These are phyloP conservation scores for Malacoctenus gilli DNA, from an alignment of 2,797 vertebrate species.

Conservation along the genomic window DNA sequence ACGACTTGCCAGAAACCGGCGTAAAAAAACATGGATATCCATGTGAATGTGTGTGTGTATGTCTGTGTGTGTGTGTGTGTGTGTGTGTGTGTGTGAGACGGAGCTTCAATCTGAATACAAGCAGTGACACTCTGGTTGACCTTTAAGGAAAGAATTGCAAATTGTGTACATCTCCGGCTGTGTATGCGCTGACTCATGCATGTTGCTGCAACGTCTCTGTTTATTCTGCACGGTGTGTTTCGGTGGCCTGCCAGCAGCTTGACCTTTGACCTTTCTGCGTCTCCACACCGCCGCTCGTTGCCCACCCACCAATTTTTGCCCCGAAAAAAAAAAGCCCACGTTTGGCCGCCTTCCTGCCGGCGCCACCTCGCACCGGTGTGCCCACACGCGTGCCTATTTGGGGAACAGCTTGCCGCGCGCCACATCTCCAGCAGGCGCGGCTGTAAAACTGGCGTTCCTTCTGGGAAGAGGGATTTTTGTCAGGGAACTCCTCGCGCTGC, in stretches of 20 bases:
- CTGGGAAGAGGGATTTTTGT: slow-evolving; percentile 49
- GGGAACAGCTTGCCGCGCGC: slow-evolving; percentile 45
- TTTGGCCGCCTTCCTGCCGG: background rate
- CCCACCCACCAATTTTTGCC: slow-evolving; percentile 17
- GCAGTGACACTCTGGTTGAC: slow-evolving; percentile 48
- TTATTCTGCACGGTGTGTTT: slow-evolving; percentile 18
- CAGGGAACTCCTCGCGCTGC: slow-evolving; percentile 40
- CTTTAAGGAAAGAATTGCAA: slow-evolving; percentile 53
- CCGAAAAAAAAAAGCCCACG: too few species aligned
- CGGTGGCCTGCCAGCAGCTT: slow-evolving; percentile 27
- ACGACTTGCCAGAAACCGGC: slow-evolving; percentile 8
- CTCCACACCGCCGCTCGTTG: background rate
- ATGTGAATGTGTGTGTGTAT: background rate
- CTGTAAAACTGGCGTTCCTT: slow-evolving; percentile 58
- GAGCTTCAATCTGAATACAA: slow-evolving; percentile 1
- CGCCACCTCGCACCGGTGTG: slow-evolving; percentile 13
- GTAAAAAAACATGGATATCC: background rate
- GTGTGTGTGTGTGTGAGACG: background rate
- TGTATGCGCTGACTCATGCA: slow-evolving; percentile 22
- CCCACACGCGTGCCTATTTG: slow-evolving; percentile 45
- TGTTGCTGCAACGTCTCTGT: slow-evolving; percentile 7
- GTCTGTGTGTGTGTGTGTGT: background rate
- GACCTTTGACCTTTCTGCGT: slow-evolving; percentile 40
- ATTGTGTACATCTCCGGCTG: slow-evolving; percentile 18
- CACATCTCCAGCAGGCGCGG: slow-evolving; percentile 48